phyloP scores from a whole-genome alignment of 2,113 vertebrate genomes.

The Bucco capensis region DNA sequence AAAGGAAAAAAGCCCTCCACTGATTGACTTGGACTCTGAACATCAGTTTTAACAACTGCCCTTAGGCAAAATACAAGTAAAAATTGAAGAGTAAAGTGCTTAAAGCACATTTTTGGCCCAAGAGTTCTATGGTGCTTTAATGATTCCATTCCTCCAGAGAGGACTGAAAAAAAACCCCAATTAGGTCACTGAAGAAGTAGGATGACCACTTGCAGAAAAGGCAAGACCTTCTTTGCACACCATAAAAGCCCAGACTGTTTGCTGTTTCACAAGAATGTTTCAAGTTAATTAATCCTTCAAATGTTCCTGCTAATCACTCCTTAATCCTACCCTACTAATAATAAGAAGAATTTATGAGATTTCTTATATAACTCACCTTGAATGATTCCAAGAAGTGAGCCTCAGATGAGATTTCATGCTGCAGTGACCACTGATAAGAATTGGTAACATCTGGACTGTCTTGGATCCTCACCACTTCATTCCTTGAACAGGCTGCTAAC shows the following conservation, averaged over 20 bases:
- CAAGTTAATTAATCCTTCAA: constrained; percentile 18
- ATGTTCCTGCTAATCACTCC: constrained; percentile 20
- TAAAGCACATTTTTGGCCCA: neutral
- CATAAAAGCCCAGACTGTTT: neutral
- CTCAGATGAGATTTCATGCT: constrained; percentile 91
- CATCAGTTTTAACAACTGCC: constrained; percentile 85
- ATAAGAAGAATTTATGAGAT: constrained; percentile 47
- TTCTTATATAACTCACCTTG: constrained; percentile 80
- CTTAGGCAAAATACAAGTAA: constrained; percentile 66
- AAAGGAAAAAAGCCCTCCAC: constrained; percentile 66
- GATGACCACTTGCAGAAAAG: neutral
- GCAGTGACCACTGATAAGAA: constrained; percentile 88
- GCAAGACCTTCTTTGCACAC: neutral
- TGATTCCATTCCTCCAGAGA: neutral
- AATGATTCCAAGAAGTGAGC: constrained; percentile 92
- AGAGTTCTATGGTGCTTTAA: neutral
- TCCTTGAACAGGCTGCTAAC: constrained; percentile 89
- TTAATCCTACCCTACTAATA: constrained; percentile 42
- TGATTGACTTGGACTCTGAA: constrained; percentile 75
- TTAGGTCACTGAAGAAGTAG: neutral
- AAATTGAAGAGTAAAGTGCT: neutral
- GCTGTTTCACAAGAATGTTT: neutral
- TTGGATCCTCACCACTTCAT: constrained; percentile 88
- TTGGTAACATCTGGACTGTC: constrained; percentile 94
- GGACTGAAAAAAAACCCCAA: neutral